A percentile compares a stretch with the other conserved stretches of the same genome.
Evolutionary conservation across 2,113 vertebrate species (phyloP).

Genomic region (Gasterosteus aculeatus): DNA sequence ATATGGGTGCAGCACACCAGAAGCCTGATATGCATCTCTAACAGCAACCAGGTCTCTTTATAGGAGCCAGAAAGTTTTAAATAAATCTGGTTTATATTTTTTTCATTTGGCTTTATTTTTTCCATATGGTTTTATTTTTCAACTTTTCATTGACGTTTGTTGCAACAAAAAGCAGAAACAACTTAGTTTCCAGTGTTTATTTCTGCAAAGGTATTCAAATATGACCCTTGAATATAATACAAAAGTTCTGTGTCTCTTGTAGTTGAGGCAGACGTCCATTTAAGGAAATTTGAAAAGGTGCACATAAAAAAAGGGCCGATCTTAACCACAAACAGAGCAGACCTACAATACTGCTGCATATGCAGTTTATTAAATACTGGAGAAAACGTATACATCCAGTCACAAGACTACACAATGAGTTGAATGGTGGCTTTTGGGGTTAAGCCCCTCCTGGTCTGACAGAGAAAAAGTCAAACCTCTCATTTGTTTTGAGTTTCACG

Average conservation of each 20-base stretch:
- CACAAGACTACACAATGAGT: conserved; percentile 4
- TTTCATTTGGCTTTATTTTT: conserved; percentile 2
- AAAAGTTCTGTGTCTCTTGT: conserved; percentile 15
- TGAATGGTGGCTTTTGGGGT: conserved; percentile 7
- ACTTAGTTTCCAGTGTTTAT: neutral
- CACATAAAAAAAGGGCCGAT: conserved; percentile 23
- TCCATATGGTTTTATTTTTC: conserved; percentile 25
- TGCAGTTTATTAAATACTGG: conserved; percentile 6
- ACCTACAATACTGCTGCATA: conserved; percentile 11
- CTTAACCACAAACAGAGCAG: conserved; percentile 32
- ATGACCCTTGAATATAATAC: conserved; percentile 29
- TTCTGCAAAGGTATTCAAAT: conserved; percentile 31
- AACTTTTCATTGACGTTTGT: conserved; percentile 16
- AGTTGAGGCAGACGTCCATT: conserved; percentile 46
- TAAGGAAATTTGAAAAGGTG: conserved; percentile 49
- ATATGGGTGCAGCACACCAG: neutral
- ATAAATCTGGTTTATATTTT: conserved; percentile 6
- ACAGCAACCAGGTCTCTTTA: conserved; percentile 20
- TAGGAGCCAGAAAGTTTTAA: conserved; percentile 8
- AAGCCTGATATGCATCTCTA: conserved; percentile 13
- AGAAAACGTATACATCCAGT: conserved; percentile 35
- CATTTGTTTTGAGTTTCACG: neutral
- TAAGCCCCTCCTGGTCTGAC: neutral
- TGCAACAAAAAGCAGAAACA: conserved; percentile 2
- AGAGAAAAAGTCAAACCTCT: conserved; percentile 9